Percentiles rank a stretch among this genome's conserved stretches.
These are phyloP conservation scores for western clawed frog (Xenopus tropicalis) DNA, from an alignment of 2,113 vertebrate genomes.

Conservation along the genomic window DNA sequence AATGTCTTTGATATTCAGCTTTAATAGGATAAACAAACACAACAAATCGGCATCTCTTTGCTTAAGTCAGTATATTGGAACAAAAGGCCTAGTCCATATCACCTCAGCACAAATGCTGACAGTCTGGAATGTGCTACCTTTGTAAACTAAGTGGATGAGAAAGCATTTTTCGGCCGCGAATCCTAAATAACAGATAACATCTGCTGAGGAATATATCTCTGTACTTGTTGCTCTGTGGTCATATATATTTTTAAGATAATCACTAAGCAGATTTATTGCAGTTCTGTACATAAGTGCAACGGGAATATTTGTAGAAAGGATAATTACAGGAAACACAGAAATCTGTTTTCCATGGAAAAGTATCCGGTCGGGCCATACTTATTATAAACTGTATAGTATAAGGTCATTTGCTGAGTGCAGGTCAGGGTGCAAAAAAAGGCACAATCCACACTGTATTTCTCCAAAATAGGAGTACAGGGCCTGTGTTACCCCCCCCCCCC, in stretches of 20 bases:
- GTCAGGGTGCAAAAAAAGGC: too few relatives aligned
- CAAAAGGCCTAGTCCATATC: slow-evolving; percentile 54
- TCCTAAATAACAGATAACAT: slow-evolving; percentile 24
- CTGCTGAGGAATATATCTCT: slow-evolving; percentile 7
- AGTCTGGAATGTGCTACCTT: slow-evolving; percentile 35
- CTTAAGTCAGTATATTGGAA: slow-evolving; percentile 61
- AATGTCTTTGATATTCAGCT: slow-evolving; percentile 60
- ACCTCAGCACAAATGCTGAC: slow-evolving; percentile 53
- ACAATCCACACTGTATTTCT: too few relatives aligned
- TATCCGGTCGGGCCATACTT: background rate
- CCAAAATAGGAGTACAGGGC: too few relatives aligned
- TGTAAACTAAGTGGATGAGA: slow-evolving; percentile 33
- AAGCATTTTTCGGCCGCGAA: background rate
- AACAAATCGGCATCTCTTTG: slow-evolving; percentile 54
- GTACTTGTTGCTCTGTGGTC: background rate
- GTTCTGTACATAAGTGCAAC: background rate
- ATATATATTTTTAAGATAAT: slow-evolving; percentile 14
- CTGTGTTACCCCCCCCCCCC: too few relatives aligned
- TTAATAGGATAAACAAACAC: slow-evolving; percentile 69
- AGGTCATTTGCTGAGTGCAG: too few relatives aligned
- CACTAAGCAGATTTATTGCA: slow-evolving; percentile 30
- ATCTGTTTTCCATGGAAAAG: background rate
- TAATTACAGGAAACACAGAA: slow-evolving; percentile 27
- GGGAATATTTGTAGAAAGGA: background rate
- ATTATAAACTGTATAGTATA: too few relatives aligned